Evolutionary conservation across 1,140 invertebrate species (phyloP).

Genomic region (Lepidurus apus): DNA sequence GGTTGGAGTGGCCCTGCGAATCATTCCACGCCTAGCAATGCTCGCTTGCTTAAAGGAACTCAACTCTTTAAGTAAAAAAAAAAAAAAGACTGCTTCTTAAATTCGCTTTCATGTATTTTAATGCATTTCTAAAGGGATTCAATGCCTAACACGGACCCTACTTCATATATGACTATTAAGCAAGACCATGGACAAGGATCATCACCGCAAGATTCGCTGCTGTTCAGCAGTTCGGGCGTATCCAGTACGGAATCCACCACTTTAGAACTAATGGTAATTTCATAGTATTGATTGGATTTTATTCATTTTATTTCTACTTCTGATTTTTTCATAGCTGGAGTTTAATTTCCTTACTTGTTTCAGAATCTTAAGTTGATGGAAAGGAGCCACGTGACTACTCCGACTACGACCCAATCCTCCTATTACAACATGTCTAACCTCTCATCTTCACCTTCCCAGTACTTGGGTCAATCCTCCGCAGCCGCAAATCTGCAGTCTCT

Average conservation of each 20-base stretch:
- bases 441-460: neutral
- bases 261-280: slow-evolving; percentile 21
- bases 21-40: slow-evolving; percentile 22
- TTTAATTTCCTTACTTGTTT: no score
- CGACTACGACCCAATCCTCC: neutral
- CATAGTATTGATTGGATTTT: neutral
- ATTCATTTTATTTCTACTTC: neutral
- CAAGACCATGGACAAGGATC: slow-evolving; percentile 14
- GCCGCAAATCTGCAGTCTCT: slow-evolving; percentile 28
- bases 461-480: neutral
- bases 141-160: neutral
- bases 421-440: neutral
- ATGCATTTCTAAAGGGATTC: neutral
- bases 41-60: slow-evolving; percentile 11
- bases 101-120: neutral
- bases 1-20: neutral
- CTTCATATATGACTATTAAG: neutral
- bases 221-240: slow-evolving; percentile 25
- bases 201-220: slow-evolving; percentile 23
- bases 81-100: neutral
- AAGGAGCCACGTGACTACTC: neutral
- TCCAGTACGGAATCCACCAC: slow-evolving; percentile 6
- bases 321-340: no score
- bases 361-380: neutral
- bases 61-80: slow-evolving; percentile 26